Base-by-base conservation (phyloP, 2,888 invertebrate species). In the Lysandra coridon region DNA sequence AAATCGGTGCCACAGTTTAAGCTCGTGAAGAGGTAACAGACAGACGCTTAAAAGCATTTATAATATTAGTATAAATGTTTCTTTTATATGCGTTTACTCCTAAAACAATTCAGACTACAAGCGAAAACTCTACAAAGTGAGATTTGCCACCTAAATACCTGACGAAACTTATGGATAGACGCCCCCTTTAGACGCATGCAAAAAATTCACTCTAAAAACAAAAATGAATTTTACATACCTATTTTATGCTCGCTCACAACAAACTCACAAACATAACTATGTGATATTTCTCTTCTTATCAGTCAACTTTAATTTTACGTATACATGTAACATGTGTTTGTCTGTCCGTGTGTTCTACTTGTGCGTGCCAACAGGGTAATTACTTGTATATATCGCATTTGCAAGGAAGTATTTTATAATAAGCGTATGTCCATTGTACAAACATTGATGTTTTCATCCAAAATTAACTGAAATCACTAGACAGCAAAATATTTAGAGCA, bases 281-380 rank as follows among this genome's bases (percentile, higher is more conserved):
- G 10, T 75, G 80, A 81, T 57, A 57, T 17, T 12, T 17, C 17
- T 57, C 80, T 81, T 57, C 60, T 79, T 81, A 82, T 82, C 82
- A 57, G 77, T 60, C 30, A 4, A 10, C 30, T 78, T 78, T 73
- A 57, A 37, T 73, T 30, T 4, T 40, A 73, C 37, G 23, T 78
- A 23, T 78, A 73, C 10, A 62, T 44, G 23, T 23, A 12, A 75
- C 23, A 44, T 37, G 37, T 78, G 78, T 74, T 44, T 78, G 62
- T 73, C 44, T 78, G 62, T 78, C 60, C 60, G 78, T 74, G 23
- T n/a, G 37, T 69, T 30, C 64, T 33, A 69, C 33, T 33, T 69
- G n/a, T 33, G 75, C 76, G 76, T 57, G 75, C n/a, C 12, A 10
- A n/a, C 77, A 3, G 37, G 60, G 30, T 7, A 60, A n/a, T 7